phyloP scores from a whole-genome alignment of 2,113 vertebrate species.

The Corydoras maculifer region DNA sequence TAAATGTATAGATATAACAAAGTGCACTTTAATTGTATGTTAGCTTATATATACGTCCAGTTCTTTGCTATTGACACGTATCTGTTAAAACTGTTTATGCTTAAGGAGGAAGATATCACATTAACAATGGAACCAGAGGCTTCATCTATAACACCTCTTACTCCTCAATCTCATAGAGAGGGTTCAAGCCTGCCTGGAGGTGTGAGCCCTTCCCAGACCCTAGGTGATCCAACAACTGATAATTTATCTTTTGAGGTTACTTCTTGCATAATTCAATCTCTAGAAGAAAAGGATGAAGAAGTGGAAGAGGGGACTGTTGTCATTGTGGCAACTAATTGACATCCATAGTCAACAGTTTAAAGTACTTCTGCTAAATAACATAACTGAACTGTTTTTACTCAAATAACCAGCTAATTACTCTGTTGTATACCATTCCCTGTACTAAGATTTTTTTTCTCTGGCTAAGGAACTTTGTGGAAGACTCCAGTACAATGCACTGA shows the following conservation, averaged over 20 bases:
- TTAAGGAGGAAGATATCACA: slow-evolving; percentile 77
- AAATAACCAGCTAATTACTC: slow-evolving; percentile 57
- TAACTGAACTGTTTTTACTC: slow-evolving; percentile 42
- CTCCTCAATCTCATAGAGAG: slow-evolving; percentile 67
- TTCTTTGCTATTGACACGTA: no score
- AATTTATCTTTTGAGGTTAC: slow-evolving; percentile 82
- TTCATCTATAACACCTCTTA: slow-evolving; percentile 62
- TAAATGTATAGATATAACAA: no score
- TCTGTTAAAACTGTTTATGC: neutral
- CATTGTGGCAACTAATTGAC: slow-evolving; percentile 59
- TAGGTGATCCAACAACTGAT: slow-evolving; percentile 52
- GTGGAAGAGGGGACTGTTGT: slow-evolving; percentile 53
- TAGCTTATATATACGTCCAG: no score
- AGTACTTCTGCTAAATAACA: slow-evolving; percentile 4
- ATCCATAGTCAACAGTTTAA: neutral
- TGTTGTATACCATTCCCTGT: slow-evolving; percentile 47
- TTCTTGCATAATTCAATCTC: slow-evolving; percentile 78
- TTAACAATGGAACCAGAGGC: slow-evolving; percentile 82
- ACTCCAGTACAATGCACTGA: slow-evolving; percentile 4
- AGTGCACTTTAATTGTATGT: no score
- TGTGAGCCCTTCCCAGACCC: slow-evolving; percentile 50
- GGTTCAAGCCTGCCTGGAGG: slow-evolving; percentile 48
- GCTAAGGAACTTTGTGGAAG: slow-evolving; percentile 16
- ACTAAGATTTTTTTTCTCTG: slow-evolving; percentile 23
- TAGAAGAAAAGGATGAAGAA: slow-evolving; percentile 83